Conservation (phyloP, 2,797 vertebrate species). For the Typhlichthys subterraneus region DNA sequence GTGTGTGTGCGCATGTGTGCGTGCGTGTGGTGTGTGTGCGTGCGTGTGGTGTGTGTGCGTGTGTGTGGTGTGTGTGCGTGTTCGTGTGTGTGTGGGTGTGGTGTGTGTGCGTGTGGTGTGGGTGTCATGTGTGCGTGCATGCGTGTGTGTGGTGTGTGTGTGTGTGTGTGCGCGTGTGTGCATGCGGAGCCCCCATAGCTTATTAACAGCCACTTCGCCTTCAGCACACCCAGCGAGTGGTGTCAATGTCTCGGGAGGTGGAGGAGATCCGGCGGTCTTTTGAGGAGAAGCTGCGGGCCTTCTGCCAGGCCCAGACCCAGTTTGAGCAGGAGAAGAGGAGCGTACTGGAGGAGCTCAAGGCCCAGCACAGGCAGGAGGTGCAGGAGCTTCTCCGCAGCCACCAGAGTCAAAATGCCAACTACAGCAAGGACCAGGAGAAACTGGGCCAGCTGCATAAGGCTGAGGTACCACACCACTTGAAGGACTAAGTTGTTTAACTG, state of each 20-base stretch:
- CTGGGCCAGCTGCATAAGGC: slow-evolving; percentile 85
- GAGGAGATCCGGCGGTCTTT: slow-evolving; percentile 96
- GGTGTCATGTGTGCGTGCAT: no score
- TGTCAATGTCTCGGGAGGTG: slow-evolving; percentile 96
- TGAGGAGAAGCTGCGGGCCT: slow-evolving; percentile 90
- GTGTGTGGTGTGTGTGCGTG: no score
- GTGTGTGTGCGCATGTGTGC: no score
- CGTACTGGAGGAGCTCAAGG: slow-evolving; percentile 87
- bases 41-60: no score
- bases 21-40: no score
- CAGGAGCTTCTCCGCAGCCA: slow-evolving; percentile 91
- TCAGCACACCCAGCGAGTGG: slow-evolving; percentile 93
- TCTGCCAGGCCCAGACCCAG: slow-evolving; percentile 88
- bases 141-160: no score
- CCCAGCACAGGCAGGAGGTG: slow-evolving; percentile 87
- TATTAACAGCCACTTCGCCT: neutral
- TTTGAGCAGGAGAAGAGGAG: slow-evolving; percentile 92
- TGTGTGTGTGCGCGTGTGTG: no score
- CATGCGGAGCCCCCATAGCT: no score
- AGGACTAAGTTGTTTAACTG: neutral
- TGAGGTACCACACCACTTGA: slow-evolving; percentile 54
- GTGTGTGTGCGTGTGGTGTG: no score
- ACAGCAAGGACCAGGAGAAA: slow-evolving; percentile 92
- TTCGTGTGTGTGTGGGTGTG: no score
- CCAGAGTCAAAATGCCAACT: slow-evolving; percentile 89